phyloP scores from a whole-genome alignment of 1,140 invertebrate genomes.

The Drosophila nannoptera region DNA sequence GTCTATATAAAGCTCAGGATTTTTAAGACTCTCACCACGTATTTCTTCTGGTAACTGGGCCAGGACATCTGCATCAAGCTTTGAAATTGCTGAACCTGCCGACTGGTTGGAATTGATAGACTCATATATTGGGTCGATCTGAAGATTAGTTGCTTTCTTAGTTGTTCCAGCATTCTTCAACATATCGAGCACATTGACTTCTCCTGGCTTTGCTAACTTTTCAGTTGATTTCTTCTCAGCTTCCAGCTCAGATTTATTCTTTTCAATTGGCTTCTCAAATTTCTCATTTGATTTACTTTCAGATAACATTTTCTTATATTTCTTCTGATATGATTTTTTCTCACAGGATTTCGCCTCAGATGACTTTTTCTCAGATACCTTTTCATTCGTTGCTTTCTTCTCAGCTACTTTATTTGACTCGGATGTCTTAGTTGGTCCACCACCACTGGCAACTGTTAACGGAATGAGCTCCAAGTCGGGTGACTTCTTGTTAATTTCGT shows the following conservation, averaged over 20 bases:
- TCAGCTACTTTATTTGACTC: too few species aligned
- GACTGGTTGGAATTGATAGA: not conserved
- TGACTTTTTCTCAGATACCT: too few species aligned
- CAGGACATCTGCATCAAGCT: constrained; percentile 81
- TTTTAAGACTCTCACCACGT: constrained; percentile 82
- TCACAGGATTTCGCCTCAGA: too few species aligned
- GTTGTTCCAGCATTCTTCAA: constrained; percentile 25
- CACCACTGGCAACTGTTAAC: too few species aligned
- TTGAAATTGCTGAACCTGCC: not conserved
- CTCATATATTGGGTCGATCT: not conserved
- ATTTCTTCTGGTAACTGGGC: constrained; percentile 83
- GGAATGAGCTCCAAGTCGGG: not conserved
- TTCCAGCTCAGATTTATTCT: too few species aligned
- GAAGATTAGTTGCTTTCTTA: not conserved
- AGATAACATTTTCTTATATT: too few species aligned
- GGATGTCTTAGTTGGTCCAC: too few species aligned
- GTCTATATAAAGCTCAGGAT: constrained; percentile 35
- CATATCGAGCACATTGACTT: constrained; percentile 36
- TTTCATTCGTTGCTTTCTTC: too few species aligned
- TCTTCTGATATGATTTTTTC: too few species aligned
- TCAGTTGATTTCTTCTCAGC: not conserved
- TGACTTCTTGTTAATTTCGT: constrained; percentile 18
- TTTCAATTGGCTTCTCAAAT: too few species aligned
- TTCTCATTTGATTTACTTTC: too few species aligned
- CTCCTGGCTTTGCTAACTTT: not conserved